Evolutionary conservation across 2,888 invertebrate genomes (phyloP), one percentile per base, ranked within the genome.

Genomic region (Clepsis dumicolana): DNA sequence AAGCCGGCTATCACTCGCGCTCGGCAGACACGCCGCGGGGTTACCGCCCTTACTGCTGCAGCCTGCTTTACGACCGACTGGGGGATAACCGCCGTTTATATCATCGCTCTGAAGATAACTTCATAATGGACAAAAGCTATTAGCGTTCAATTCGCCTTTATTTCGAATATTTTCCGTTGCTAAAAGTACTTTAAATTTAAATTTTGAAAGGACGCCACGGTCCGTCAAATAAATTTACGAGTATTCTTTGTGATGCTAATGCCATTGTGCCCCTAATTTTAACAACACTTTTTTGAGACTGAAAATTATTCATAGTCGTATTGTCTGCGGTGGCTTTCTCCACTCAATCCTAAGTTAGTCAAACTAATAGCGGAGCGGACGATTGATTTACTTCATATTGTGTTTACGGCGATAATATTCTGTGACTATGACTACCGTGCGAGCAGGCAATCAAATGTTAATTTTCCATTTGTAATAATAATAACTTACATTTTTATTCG

Each of bases 231-330:
- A 84, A 79, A 86, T 86, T 87, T 81, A 87, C 84, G 77, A 79
- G 73, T 75, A 71, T 75, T 78, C 77, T 81, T 85, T 85, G 80
- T 83, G 73, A 88, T 87, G 86, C 77, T 83, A 88, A 87, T 87
- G 79, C 78, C 70, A 64, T 64, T 64, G 64, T 64, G 64, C 78
- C 81, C 81, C 82, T 83, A 81, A 84, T 87, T 87, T 83, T 79
- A 79, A 83, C 86, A 84, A 87, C 85, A 82, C 74, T 79, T 85
- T 87, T 82, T 57, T 24, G 21, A 44, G 32, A 57, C 48, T 65
- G 35, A 35, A 25, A 50, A 59, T 65, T 57, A 65, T 65, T 63
- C 53, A 63, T 41, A 41, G 38, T 18, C 24, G 25, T 53, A 53
- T 63, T 48, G 60, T 61, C n/a, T n/a, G 7, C 12, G 29, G 48